Percentiles rank a stretch among this genome's conserved stretches.
phyloP scores from a whole-genome alignment of 2,113 vertebrate genomes.

The Gymnorhina tibicen region DNA sequence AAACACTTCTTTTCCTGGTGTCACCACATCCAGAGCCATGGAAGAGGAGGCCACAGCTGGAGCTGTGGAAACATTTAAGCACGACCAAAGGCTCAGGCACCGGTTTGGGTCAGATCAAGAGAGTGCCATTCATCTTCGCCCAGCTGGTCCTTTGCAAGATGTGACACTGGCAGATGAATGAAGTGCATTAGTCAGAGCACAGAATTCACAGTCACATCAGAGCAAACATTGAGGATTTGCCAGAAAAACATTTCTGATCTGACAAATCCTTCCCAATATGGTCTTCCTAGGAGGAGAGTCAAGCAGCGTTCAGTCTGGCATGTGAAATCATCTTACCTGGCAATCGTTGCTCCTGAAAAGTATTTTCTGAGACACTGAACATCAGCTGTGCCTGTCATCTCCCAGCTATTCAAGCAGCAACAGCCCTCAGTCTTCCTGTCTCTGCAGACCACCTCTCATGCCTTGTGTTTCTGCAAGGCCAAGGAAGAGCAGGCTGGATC shows the following conservation, averaged over 20 bases:
- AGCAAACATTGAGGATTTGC: not conserved
- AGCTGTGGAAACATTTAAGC: not conserved
- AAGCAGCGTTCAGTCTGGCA: not conserved
- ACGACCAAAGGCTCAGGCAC: not conserved
- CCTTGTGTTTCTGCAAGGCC: not conserved
- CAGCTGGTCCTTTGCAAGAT: not conserved
- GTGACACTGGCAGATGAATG: not conserved
- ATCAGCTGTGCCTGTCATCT: not conserved
- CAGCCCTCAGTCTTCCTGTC: not conserved
- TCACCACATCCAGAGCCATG: not conserved
- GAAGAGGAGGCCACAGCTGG: not conserved
- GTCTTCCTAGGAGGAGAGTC: not conserved
- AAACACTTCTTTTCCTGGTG: not conserved
- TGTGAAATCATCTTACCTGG: not conserved
- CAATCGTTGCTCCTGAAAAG: not conserved
- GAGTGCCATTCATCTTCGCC: not conserved
- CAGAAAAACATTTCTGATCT: slow-evolving; percentile 1
- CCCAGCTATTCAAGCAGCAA: not conserved
- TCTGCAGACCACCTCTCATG: not conserved
- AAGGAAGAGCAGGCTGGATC: not conserved
- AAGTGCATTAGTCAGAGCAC: not conserved
- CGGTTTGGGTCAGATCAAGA: not conserved
- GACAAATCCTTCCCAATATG: not conserved
- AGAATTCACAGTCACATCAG: not conserved
- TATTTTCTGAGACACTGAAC: not conserved